phyloP scores from a whole-genome alignment of 2,797 vertebrate species.

The Eutrigla gurnardus region DNA sequence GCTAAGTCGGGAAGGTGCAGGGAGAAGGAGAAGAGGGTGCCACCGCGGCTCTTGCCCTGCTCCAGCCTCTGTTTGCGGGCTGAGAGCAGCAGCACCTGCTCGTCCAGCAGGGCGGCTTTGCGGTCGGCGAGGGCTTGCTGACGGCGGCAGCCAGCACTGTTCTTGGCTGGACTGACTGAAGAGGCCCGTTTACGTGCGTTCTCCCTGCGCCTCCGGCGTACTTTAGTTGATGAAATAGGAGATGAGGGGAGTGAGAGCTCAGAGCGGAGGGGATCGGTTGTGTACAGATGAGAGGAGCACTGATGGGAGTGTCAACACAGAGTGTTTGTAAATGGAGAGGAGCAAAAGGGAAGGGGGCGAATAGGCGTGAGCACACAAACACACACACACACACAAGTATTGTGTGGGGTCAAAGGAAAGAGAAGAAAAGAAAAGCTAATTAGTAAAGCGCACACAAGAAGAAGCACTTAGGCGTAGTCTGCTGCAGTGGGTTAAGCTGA shows the following conservation, averaged over 20 bases:
- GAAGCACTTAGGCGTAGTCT: constrained; percentile 70
- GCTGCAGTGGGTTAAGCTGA: constrained; percentile 73
- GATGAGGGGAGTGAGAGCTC: constrained; percentile 86
- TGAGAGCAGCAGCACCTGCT: constrained; percentile 86
- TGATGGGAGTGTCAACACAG: constrained; percentile 75
- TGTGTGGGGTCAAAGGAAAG: constrained; percentile 90
- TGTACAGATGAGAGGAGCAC: constrained; percentile 82
- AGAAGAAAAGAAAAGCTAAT: constrained; percentile 87
- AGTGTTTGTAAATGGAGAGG: constrained; percentile 76
- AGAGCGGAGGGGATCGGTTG: constrained; percentile 83
- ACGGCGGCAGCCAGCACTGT: constrained; percentile 58
- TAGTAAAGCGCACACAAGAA: constrained; percentile 87
- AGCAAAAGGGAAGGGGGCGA: constrained; percentile 66
- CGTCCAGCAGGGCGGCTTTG: constrained; percentile 84
- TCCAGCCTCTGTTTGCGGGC: constrained; percentile 88
- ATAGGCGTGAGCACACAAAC: constrained; percentile 69
- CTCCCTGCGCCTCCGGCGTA: constrained; percentile 92
- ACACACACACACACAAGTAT: constrained; percentile 71
- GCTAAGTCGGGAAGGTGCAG: constrained; percentile 96
- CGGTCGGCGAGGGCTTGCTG: constrained; percentile 82
- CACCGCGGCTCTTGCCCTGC: constrained; percentile 73
- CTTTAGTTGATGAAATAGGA: constrained; percentile 85
- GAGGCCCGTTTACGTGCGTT: constrained; percentile 77
- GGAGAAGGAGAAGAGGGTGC: constrained; percentile 97
- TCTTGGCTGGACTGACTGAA: constrained; percentile 80